Conservation (phyloP, 1,140 invertebrate species). For the Calephelis virginiensis region DNA sequence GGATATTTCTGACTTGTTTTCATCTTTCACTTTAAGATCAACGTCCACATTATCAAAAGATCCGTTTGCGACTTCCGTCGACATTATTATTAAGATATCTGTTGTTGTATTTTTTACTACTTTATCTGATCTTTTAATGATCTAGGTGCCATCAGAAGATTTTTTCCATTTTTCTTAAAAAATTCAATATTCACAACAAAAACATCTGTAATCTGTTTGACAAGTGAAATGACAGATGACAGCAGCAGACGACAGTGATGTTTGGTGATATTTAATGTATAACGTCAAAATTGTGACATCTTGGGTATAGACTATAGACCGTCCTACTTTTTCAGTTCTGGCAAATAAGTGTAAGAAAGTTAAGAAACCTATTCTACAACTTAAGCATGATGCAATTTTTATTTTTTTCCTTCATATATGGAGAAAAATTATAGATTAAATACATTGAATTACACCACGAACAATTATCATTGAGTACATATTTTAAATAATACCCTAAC, state of each 20-base stretch:
- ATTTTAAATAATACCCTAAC: too few relatives aligned
- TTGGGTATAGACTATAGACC: not conserved
- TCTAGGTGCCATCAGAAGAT: conserved; percentile 14
- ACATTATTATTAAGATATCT: conserved; percentile 37
- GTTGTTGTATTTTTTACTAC: conserved; percentile 1
- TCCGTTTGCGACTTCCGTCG: conserved; percentile 31
- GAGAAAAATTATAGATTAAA: too few relatives aligned
- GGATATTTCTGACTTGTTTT: conserved; percentile 36
- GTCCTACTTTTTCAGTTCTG: not conserved
- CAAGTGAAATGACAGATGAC: not conserved
- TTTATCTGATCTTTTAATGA: not conserved
- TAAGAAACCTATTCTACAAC: not conserved
- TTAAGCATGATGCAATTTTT: too few relatives aligned
- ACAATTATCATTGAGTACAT: too few relatives aligned
- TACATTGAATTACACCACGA: too few relatives aligned
- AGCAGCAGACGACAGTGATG: not conserved
- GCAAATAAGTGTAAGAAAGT: conserved; percentile 3
- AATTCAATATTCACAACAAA: conserved; percentile 15
- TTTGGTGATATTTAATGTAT: not conserved
- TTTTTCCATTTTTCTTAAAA: conserved; percentile 12
- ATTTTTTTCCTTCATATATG: not conserved
- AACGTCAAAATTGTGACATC: not conserved
- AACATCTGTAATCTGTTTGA: conserved; percentile 40
- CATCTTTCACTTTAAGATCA: conserved; percentile 42
- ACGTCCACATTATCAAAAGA: conserved; percentile 51